Evolutionary conservation across 2,888 invertebrate genomes (phyloP), one percentile per base, ranked within the genome.

Genomic region (Meloe dianella): DNA sequence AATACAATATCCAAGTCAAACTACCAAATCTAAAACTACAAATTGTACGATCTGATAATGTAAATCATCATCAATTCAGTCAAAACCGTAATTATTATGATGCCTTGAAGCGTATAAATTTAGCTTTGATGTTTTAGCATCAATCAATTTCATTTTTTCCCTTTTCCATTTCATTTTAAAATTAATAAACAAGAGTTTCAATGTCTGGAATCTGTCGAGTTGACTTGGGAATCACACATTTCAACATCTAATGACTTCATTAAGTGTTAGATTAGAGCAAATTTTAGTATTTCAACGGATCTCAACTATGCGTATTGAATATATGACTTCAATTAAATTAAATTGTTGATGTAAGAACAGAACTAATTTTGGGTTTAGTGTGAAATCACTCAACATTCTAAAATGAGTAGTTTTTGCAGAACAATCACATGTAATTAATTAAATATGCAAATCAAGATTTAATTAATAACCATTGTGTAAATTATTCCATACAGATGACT

Each of bases 231-330:
- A 67, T 65, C 66, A 60, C 64, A 60, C 65, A 63, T 67, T 67
- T 65, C n/a, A 65, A 69, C 67, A 66, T n/a, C 65, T 69, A 61
- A 62, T 64, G 67, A 64, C 68, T 69, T 70, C 64, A 70, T 73
- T 68, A 69, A 63, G 66, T 72, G 66, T 66, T 67, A 68, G 69
- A 71, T 69, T 69, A 64, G 63, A 66, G 69, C 63, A 63, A 66
- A 51, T 66, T 66, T 66, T 10, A n/a, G 17, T 7, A 41, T 41
- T 41, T 41, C 41, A 41, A 41, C 41, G 8, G 17, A 41, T 41
- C 41, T 7, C n/a, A n/a, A 41, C 41, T 17, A 17, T 17, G 41
- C 17, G 41, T 41, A 17, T 17, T 41, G 41, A 41, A 41, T 17
- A 41, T 17, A 41, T 41, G 41, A 5, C 4, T 41, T 41, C 41